phyloP scores from a whole-genome alignment of 2,797 vertebrate genomes.

The Lagodon rhomboides region DNA sequence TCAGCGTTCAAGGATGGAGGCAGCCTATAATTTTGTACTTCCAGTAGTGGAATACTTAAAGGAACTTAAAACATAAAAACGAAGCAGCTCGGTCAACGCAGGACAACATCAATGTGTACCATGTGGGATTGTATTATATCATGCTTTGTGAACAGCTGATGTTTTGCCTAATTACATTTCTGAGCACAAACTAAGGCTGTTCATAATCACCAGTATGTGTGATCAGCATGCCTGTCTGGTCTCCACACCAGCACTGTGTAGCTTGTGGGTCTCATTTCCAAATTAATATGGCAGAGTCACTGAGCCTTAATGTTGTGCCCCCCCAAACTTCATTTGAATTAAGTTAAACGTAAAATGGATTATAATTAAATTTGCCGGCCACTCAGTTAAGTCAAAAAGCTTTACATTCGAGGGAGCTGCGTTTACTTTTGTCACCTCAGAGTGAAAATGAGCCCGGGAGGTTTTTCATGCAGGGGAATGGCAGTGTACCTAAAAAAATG shows the following conservation, averaged over 20 bases:
- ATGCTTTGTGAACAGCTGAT: conserved; percentile 10
- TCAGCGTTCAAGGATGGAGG: conserved; percentile 10
- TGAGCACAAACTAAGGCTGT: conserved; percentile 18
- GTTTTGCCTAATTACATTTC: conserved; percentile 35
- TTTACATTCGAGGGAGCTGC: background rate
- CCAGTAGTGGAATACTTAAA: background rate
- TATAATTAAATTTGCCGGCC: conserved; percentile 44
- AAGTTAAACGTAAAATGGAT: conserved; percentile 41
- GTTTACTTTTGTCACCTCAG: conserved; percentile 11
- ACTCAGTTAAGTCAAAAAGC: conserved; percentile 24
- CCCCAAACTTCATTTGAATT: conserved; percentile 41
- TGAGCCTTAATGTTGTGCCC: conserved; percentile 35
- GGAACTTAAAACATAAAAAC: background rate
- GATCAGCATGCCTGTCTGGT: conserved; percentile 37
- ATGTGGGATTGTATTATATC: conserved; percentile 15
- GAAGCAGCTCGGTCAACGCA: conserved; percentile 6
- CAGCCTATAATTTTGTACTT: background rate
- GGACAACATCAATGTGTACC: background rate
- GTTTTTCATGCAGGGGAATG: background rate
- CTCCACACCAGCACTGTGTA: conserved; percentile 9
- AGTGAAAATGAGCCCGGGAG: background rate
- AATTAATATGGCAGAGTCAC: conserved; percentile 46
- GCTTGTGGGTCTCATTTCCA: conserved; percentile 33
- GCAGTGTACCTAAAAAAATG: background rate
- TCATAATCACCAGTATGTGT: conserved; percentile 19